These are phyloP conservation scores for Agapornis roseicollis DNA, from an alignment of 2,113 vertebrate genomes.

Conservation along the genomic window DNA sequence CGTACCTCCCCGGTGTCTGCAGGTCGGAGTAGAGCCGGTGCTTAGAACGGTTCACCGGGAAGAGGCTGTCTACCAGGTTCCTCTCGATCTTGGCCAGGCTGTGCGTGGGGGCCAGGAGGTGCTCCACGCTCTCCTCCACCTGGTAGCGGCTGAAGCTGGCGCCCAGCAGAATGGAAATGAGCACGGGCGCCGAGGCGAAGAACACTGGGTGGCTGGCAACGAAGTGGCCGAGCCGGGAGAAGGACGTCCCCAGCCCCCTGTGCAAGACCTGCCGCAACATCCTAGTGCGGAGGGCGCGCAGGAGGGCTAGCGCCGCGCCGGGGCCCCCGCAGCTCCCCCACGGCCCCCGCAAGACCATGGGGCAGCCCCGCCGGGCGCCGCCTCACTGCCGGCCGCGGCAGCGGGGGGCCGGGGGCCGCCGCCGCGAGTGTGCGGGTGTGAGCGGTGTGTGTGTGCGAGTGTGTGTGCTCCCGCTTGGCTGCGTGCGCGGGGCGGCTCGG, in stretches of 20 bases:
- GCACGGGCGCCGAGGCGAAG: slow-evolving; percentile 93
- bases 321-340: slow-evolving; percentile 85
- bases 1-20: slow-evolving; percentile 93
- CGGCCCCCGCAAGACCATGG: slow-evolving; percentile 84
- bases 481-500: neutral
- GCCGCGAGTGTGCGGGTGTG: neutral
- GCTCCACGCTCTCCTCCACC: slow-evolving; percentile 92
- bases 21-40: slow-evolving; percentile 96
- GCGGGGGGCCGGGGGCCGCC: slow-evolving; percentile 68
- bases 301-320: slow-evolving; percentile 81
- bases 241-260: slow-evolving; percentile 90
- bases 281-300: slow-evolving; percentile 84
- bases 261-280: slow-evolving; percentile 97
- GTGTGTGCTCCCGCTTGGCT: neutral
- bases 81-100: slow-evolving; percentile 97
- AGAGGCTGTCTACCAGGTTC: slow-evolving; percentile 95
- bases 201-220: slow-evolving; percentile 96
- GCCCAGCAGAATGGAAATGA: slow-evolving; percentile 93
- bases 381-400: slow-evolving; percentile 46
- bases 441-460: neutral
- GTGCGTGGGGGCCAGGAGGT: slow-evolving; percentile 93
- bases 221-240: slow-evolving; percentile 92
- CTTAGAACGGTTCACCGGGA: slow-evolving; percentile 95
- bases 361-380: slow-evolving; percentile 75
- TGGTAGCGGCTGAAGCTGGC: slow-evolving; percentile 97